Evolutionary conservation across 2,797 vertebrate genomes (phyloP).

Genomic region (Anguilla anguilla): DNA sequence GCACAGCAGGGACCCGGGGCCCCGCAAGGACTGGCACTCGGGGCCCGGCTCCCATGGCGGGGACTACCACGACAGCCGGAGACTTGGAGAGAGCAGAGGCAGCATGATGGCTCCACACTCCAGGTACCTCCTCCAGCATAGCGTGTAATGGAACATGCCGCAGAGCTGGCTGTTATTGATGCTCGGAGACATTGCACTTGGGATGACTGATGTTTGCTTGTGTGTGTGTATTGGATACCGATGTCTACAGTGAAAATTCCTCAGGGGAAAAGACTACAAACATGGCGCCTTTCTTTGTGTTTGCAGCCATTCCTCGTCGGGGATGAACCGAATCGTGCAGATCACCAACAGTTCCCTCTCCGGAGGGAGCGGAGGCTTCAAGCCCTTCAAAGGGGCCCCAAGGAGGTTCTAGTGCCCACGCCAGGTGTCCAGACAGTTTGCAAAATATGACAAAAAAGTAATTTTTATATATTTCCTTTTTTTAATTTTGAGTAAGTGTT

Average conservation of each 20-base stretch:
- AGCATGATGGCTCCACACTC: conserved; percentile 84
- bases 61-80: conserved; percentile 80
- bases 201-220: neutral
- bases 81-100: conserved; percentile 82
- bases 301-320: conserved; percentile 86
- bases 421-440: conserved; percentile 44
- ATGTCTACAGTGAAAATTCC: neutral
- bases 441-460: conserved; percentile 61
- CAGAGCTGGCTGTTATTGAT: neutral
- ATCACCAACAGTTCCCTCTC: conserved; percentile 90
- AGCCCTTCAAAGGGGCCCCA: conserved; percentile 90
- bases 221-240: neutral
- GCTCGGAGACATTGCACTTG: neutral
- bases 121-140: conserved; percentile 70
- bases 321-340: conserved; percentile 95
- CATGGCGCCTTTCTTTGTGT: conserved; percentile 25
- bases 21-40: conserved; percentile 94
- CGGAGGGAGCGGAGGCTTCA: conserved; percentile 88
- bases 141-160: neutral
- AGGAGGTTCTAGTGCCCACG: conserved; percentile 80
- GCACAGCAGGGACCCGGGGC: conserved; percentile 83
- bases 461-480: conserved; percentile 71
- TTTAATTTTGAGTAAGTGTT: conserved; percentile 69
- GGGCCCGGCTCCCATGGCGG: conserved; percentile 82
- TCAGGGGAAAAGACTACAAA: neutral